Evolutionary conservation across 2,113 vertebrate genomes (phyloP).

Genomic region (Indicator maculatus): DNA sequence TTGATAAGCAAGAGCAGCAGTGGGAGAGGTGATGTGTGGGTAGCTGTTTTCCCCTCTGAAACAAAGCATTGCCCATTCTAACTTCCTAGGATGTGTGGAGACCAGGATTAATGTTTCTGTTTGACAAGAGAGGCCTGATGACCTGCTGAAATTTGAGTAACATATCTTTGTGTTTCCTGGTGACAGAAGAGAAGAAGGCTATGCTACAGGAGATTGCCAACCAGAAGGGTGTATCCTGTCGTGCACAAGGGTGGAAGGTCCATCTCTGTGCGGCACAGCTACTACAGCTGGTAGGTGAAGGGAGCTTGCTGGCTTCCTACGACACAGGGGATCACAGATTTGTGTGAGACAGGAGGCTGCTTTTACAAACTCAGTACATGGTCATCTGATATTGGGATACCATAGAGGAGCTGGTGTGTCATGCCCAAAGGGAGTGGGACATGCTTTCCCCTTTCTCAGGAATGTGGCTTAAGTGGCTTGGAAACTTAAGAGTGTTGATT

Average conservation of each 20-base stretch:
- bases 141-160: background rate
- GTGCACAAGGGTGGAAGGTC: conserved; percentile 98
- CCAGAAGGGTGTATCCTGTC: conserved; percentile 94
- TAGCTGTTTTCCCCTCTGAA: background rate
- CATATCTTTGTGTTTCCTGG: background rate
- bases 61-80: rapidly evolving
- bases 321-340: background rate
- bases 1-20: background rate
- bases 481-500: conserved; percentile 59
- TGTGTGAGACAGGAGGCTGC: background rate
- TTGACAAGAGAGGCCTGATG: background rate
- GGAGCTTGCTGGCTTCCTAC: background rate
- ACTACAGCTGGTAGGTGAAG: conserved; percentile 89
- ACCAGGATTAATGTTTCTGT: background rate
- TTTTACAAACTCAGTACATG: background rate
- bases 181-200: conserved; percentile 95
- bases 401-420: conserved; percentile 8
- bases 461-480: conserved; percentile 63
- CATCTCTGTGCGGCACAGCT: conserved; percentile 97
- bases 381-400: background rate
- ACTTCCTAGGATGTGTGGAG: background rate
- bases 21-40: background rate
- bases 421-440: conserved; percentile 55
- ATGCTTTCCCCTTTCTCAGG: conserved; percentile 33
- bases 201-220: conserved; percentile 95